Conservation (phyloP, 1,140 invertebrate genomes). For the Drosophila sproati region DNA sequence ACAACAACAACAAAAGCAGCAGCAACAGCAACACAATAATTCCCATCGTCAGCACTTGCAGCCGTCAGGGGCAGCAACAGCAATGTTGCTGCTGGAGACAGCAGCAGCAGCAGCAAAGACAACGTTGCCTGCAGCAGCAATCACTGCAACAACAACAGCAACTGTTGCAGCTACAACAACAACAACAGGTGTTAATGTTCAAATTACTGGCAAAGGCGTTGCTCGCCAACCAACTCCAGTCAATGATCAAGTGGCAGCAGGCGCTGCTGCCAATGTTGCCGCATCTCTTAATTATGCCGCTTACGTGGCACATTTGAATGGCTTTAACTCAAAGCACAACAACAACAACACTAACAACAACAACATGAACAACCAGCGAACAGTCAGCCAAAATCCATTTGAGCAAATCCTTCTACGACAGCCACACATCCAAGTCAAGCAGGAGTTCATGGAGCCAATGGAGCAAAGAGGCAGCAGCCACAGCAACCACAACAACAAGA, state of each 20-base stretch:
- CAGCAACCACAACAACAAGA: slow-evolving; percentile 29
- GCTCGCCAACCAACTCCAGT: slow-evolving; percentile 49
- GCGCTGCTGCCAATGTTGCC: slow-evolving; percentile 21
- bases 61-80: slow-evolving; percentile 31
- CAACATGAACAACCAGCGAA: slow-evolving; percentile 5
- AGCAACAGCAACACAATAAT: slow-evolving; percentile 50
- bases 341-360: slow-evolving; percentile 49
- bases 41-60: slow-evolving; percentile 73
- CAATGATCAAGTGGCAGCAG: slow-evolving; percentile 65
- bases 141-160: slow-evolving; percentile 29
- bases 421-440: slow-evolving; percentile 77
- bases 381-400: slow-evolving; percentile 25
- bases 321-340: slow-evolving; percentile 72
- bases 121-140: slow-evolving; percentile 38
- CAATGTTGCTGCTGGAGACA: slow-evolving; percentile 62
- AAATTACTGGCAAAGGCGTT: slow-evolving; percentile 81
- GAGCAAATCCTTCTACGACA: slow-evolving; percentile 53
- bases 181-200: slow-evolving; percentile 78
- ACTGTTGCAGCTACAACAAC: slow-evolving; percentile 37
- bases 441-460: slow-evolving; percentile 71
- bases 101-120: slow-evolving; percentile 32
- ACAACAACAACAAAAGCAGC: slow-evolving; percentile 41
- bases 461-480: slow-evolving; percentile 36
- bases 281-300: slow-evolving; percentile 75
- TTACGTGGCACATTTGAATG: slow-evolving; percentile 80